Conservation (phyloP, 1,140 invertebrate genomes). For the Drosophila sturtevanti region DNA sequence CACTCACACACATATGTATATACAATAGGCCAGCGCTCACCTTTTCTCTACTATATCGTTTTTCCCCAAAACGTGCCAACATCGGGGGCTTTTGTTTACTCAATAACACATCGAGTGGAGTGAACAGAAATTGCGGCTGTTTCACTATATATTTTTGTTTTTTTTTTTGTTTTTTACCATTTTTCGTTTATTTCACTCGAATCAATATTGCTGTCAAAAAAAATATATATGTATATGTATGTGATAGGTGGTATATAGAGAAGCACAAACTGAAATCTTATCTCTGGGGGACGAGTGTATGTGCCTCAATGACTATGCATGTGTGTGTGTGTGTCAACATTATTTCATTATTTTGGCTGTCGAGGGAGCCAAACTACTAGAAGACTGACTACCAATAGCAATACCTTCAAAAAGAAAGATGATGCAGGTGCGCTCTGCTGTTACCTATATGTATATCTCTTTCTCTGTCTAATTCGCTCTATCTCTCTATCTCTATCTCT, state of each 20-base stretch:
- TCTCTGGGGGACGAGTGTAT: conserved; percentile 34
- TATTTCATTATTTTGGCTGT: conserved; percentile 76
- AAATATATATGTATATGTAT: conserved; percentile 34
- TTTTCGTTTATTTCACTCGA: conserved; percentile 63
- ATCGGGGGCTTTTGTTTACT: conserved; percentile 61
- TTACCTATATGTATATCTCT: conserved; percentile 31
- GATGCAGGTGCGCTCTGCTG: conserved; percentile 36
- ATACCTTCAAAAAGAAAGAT: conserved; percentile 12
- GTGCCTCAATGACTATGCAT: conserved; percentile 16
- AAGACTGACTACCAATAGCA: conserved; percentile 50
- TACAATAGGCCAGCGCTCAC: conserved; percentile 23
- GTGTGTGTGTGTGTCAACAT: conserved; percentile 65
- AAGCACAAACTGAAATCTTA: conserved; percentile 42
- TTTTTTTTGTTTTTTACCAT: conserved; percentile 32
- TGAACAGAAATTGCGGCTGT: conserved; percentile 42
- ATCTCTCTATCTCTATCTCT: neutral
- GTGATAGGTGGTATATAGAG: conserved; percentile 19
- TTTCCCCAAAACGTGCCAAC: conserved; percentile 47
- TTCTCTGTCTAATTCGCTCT: too few species aligned
- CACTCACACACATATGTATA: neutral
- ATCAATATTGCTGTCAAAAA: conserved; percentile 79
- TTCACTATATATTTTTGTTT: conserved; percentile 29
- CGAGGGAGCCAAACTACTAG: conserved; percentile 58
- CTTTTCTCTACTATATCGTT: conserved; percentile 50
- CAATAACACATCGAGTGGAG: conserved; percentile 48